Conservation (phyloP, 2,113 vertebrate species). For the Rhabdornis inornatus region DNA sequence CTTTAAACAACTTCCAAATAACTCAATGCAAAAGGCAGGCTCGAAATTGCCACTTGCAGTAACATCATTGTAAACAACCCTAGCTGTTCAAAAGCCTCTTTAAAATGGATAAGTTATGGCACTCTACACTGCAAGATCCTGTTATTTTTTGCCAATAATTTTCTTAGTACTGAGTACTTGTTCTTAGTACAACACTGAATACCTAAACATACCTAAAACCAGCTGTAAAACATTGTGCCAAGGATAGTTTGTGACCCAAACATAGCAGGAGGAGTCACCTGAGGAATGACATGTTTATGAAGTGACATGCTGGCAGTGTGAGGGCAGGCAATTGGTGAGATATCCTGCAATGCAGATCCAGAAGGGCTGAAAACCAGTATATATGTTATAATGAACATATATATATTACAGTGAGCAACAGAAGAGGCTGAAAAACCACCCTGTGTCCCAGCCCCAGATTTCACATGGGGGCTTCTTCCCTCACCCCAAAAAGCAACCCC, state of each 20-base stretch:
- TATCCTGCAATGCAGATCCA: not conserved
- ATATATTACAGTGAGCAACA: not conserved
- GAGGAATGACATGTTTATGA: not conserved
- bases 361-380: not conserved
- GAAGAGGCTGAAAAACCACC: not conserved
- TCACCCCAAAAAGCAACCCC: fast-evolving
- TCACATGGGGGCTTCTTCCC: not conserved
- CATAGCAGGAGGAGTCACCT: not conserved
- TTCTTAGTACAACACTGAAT: not conserved
- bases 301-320: not conserved
- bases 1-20: not conserved
- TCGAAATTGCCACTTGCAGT: not conserved
- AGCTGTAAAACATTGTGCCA: not conserved
- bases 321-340: not conserved
- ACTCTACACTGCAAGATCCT: not conserved
- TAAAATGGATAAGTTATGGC: not conserved
- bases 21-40: not conserved
- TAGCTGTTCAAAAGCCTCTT: not conserved
- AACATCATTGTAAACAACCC: not conserved
- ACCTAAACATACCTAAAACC: not conserved
- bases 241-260: not conserved
- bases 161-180: not conserved
- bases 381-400: not conserved
- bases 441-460: not conserved
- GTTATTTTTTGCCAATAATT: not conserved